Percentiles rank a stretch among this genome's conserved stretches.
Conservation (phyloP, 2,113 vertebrate species). For the Archilochus colubris region DNA sequence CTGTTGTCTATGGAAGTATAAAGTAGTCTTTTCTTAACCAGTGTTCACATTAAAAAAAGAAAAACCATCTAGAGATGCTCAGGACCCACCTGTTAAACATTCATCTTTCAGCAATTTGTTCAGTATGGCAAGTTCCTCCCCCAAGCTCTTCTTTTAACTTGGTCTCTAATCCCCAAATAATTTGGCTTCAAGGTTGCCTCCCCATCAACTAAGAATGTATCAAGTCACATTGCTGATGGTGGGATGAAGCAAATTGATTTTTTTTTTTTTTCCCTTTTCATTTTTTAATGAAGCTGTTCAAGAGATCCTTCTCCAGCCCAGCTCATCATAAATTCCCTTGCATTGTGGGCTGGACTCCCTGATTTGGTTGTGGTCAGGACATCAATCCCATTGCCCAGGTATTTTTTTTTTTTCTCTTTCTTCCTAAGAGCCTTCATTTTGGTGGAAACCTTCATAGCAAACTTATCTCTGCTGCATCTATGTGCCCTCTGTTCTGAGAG, state of each 20-base stretch:
- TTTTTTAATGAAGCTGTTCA: neutral
- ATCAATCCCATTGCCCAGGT: neutral
- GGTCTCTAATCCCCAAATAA: neutral
- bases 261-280: neutral
- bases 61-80: slow-evolving; percentile 38
- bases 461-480: slow-evolving; percentile 37
- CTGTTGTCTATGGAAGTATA: slow-evolving; percentile 2
- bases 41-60: neutral
- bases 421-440: neutral
- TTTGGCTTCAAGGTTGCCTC: neutral
- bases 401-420: neutral
- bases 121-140: slow-evolving; percentile 45
- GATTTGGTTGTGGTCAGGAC: neutral
- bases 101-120: slow-evolving; percentile 9
- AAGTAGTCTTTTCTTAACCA: slow-evolving; percentile 57
- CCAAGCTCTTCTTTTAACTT: neutral
- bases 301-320: neutral
- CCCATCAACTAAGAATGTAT: neutral
- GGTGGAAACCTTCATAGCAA: slow-evolving; percentile 44
- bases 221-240: neutral
- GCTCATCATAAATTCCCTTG: neutral
- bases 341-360: neutral
- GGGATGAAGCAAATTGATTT: slow-evolving; percentile 7
- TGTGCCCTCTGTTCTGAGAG: slow-evolving; percentile 56
- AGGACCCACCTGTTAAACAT: slow-evolving; percentile 45